Conservation (phyloP, 2,113 vertebrate genomes). For the Hyaena hyaena region DNA sequence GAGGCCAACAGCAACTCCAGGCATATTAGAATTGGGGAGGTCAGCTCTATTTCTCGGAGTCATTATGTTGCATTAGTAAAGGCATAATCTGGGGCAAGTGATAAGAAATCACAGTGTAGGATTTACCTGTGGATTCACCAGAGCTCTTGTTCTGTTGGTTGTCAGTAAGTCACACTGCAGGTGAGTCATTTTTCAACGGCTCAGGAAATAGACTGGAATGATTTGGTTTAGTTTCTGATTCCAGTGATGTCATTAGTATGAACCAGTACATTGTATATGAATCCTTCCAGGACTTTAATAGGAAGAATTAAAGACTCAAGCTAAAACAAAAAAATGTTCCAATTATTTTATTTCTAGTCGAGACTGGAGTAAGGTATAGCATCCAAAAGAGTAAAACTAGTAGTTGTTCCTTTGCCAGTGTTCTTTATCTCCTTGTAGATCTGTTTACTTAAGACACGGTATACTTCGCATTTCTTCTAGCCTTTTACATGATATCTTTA, state of each 20-base stretch:
- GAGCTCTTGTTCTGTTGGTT: neutral
- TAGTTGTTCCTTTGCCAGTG: neutral
- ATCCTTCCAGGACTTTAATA: slow-evolving; percentile 20
- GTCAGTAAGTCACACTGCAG: slow-evolving; percentile 8
- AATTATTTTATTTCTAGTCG: slow-evolving; percentile 55
- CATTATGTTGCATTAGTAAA: slow-evolving; percentile 18
- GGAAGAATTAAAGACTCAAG: slow-evolving; percentile 5
- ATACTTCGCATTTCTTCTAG: slow-evolving; percentile 27
- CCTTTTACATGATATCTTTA: slow-evolving; percentile 27
- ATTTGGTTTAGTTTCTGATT: slow-evolving; percentile 51
- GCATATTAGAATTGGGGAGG: slow-evolving; percentile 49
- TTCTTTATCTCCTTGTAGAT: slow-evolving; percentile 44
- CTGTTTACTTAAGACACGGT: slow-evolving; percentile 1
- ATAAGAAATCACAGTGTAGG: neutral
- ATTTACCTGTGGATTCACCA: neutral
- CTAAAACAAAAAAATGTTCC: slow-evolving; percentile 32
- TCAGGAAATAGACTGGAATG: neutral
- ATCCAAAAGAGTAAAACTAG: neutral
- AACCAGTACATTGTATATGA: neutral
- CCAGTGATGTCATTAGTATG: neutral
- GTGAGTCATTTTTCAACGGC: slow-evolving; percentile 47
- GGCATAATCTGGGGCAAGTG: neutral
- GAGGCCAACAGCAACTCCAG: slow-evolving; percentile 15
- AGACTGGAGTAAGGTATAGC: slow-evolving; percentile 1
- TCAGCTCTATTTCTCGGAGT: neutral